Percentiles rank a stretch among this genome's conserved stretches.
Evolutionary conservation across 2,888 invertebrate genomes (phyloP).

Genomic region (Spisula solida): DNA sequence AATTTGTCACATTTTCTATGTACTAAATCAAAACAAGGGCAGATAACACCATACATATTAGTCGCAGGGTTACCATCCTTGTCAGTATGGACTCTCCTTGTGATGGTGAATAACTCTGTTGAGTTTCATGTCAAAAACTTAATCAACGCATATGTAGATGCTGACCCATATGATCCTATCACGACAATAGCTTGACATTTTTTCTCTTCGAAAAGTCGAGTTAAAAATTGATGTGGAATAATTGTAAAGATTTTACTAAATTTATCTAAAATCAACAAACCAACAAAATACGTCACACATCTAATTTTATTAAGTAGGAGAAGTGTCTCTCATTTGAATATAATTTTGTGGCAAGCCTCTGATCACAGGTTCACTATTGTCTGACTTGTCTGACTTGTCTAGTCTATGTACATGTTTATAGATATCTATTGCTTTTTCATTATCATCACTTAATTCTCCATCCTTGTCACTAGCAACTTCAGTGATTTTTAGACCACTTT

Average conservation of each 20-base stretch:
- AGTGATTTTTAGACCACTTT: constrained; percentile 63
- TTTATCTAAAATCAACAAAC: background rate
- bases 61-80: no score
- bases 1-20: no score
- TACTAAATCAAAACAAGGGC: no score
- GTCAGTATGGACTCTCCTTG: no score
- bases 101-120: no score
- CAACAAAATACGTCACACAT: background rate
- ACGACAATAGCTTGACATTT: no score
- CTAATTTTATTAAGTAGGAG: constrained; percentile 38
- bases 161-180: no score
- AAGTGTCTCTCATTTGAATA: constrained; percentile 76
- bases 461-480: constrained; percentile 62
- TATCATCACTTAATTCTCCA: constrained; percentile 36
- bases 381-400: constrained; percentile 19
- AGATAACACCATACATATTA: no score
- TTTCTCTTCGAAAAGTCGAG: no score
- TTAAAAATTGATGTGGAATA: no score
- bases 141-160: no score
- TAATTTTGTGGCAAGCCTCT: constrained; percentile 70
- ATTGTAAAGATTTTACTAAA: background rate
- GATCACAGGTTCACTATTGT: constrained; percentile 38
- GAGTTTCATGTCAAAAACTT: no score
- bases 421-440: constrained; percentile 31
- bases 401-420: constrained; percentile 38